Percentiles rank a stretch among this genome's conserved stretches.
phyloP scores from a whole-genome alignment of 64 coral and sea anemone genomes.

The Astreopora myriophthalma region DNA sequence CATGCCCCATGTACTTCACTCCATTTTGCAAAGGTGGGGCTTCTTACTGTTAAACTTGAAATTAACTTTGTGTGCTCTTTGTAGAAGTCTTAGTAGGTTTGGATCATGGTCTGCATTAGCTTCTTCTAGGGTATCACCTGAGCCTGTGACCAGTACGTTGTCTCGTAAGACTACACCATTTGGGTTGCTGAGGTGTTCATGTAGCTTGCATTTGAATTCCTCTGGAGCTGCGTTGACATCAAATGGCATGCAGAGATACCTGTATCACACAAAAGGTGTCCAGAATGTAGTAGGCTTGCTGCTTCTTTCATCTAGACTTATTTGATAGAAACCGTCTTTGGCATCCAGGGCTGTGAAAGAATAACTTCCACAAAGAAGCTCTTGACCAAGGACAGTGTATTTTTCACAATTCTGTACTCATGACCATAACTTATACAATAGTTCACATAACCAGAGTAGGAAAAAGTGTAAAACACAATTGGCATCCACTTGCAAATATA shows the following conservation, averaged over 20 bases:
- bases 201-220: slow-evolving; percentile 53
- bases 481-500: too few species aligned
- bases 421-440: too few species aligned
- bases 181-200: slow-evolving; percentile 16
- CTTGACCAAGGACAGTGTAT: too few species aligned
- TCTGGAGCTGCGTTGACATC: slow-evolving; percentile 40
- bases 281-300: slow-evolving; percentile 10
- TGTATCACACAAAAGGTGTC: slow-evolving; percentile 37
- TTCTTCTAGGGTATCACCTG: slow-evolving; percentile 48
- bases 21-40: slow-evolving; percentile 11
- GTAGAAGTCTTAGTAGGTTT: slow-evolving; percentile 32
- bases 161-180: slow-evolving; percentile 44
- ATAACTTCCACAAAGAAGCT: too few species aligned
- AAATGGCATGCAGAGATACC: slow-evolving; percentile 64
- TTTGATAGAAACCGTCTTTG: slow-evolving; percentile 58
- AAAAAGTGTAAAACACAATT: too few species aligned
- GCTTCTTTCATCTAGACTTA: slow-evolving; percentile 40
- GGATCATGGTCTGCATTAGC: slow-evolving; percentile 34
- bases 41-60: slow-evolving; percentile 69
- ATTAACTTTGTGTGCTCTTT: slow-evolving; percentile 49
- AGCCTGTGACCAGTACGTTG: slow-evolving; percentile 27
- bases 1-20: slow-evolving; percentile 61
- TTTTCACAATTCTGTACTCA: too few species aligned
- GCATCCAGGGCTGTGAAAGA: slow-evolving; percentile 57
- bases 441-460: too few species aligned